Percentiles rank a stretch among this genome's conserved stretches.
These are phyloP conservation scores for Lingula anatina DNA, from an alignment of 2,888 invertebrate genomes.

Conservation along the genomic window DNA sequence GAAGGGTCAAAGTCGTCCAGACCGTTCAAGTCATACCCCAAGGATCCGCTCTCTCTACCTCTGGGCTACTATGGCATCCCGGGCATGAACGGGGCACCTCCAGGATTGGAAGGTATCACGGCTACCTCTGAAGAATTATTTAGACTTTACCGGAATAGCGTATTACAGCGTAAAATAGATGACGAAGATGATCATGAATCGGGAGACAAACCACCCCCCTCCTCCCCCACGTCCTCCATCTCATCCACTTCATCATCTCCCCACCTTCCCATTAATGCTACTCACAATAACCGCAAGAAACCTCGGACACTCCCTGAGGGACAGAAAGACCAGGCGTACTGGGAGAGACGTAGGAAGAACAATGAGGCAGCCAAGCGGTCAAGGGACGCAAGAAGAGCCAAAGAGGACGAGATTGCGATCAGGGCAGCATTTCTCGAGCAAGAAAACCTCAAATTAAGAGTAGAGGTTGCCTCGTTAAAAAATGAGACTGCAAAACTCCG, in stretches of 20 bases:
- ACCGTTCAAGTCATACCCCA: slow-evolving; percentile 62
- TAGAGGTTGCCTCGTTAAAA: slow-evolving; percentile 64
- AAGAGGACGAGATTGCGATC: slow-evolving; percentile 88
- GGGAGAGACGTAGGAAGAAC: slow-evolving; percentile 82
- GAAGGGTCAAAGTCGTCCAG: slow-evolving; percentile 25
- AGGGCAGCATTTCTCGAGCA: slow-evolving; percentile 81
- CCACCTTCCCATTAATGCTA: slow-evolving; percentile 6
- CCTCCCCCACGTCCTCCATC: slow-evolving; percentile 6
- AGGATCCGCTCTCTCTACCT: slow-evolving; percentile 62
- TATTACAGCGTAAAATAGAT: slow-evolving; percentile 17
- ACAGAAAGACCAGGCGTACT: slow-evolving; percentile 74
- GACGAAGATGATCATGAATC: not conserved
- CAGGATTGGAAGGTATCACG: slow-evolving; percentile 22
- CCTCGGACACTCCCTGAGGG: slow-evolving; percentile 43
- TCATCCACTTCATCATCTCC: slow-evolving; percentile 4
- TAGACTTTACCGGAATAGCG: slow-evolving; percentile 35
- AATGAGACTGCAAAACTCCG: slow-evolving; percentile 61
- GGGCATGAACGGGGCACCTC: too few relatives aligned
- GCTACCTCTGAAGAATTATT: slow-evolving; percentile 35
- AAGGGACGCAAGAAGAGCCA: slow-evolving; percentile 79
- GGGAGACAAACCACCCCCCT: not conserved
- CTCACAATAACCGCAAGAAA: slow-evolving; percentile 19
- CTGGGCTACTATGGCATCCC: slow-evolving; percentile 52
- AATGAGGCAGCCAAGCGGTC: slow-evolving; percentile 94
- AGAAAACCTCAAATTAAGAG: slow-evolving; percentile 74